Percentiles rank a stretch among this genome's conserved stretches.
phyloP scores from a whole-genome alignment of 2,888 invertebrate species.

The Aphidoletes aphidimyza region DNA sequence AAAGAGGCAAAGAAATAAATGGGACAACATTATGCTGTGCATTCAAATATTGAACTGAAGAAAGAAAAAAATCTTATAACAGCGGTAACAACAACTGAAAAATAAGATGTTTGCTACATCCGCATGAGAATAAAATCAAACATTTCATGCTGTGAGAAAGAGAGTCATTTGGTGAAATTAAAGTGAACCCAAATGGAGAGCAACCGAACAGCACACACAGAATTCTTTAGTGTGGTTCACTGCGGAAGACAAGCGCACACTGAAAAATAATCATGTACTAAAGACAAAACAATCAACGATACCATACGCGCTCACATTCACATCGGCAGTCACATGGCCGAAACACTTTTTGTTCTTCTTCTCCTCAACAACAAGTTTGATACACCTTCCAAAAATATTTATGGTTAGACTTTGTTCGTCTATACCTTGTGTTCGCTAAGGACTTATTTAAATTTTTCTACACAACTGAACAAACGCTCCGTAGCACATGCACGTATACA shows the following conservation, averaged over 20 bases:
- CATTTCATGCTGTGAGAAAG: slow-evolving; percentile 8
- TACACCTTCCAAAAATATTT: not conserved
- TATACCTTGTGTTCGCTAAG: not conserved
- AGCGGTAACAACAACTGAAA: slow-evolving; percentile 20
- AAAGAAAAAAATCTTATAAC: not conserved
- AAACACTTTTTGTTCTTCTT: no score
- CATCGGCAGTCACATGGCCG: not conserved
- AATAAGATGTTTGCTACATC: slow-evolving; percentile 16
- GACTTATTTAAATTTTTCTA: not conserved
- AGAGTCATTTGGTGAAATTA: not conserved
- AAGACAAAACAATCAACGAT: not conserved
- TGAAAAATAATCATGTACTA: not conserved
- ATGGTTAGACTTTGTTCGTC: not conserved
- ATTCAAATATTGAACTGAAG: not conserved
- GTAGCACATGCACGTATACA: not conserved
- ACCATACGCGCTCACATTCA: no score
- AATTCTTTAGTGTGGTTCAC: not conserved
- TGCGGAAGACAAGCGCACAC: not conserved
- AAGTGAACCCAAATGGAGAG: not conserved
- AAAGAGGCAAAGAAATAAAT: no score
- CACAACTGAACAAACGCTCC: not conserved
- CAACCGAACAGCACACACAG: not conserved
- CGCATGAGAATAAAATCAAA: slow-evolving; percentile 6
- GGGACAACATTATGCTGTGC: no score
- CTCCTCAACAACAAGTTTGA: not conserved